Evolutionary conservation across 2,888 invertebrate species (phyloP), one percentile per base, ranked within the genome.

Genomic region (Julus scanicus): DNA sequence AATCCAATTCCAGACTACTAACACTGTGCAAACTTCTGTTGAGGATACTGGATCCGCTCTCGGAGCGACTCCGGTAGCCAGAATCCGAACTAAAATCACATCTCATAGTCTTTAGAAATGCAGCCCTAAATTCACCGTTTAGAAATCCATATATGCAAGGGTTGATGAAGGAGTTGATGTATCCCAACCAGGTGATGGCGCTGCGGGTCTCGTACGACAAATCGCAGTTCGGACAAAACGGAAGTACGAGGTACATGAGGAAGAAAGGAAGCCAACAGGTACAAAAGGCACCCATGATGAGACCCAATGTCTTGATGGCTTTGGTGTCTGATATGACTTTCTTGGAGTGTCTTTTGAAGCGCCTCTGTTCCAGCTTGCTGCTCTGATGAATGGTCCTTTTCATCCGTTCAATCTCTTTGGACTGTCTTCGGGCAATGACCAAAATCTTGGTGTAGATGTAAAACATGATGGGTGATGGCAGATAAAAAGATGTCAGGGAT

Each of bases 121-220:
- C 97, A 90, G 96, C 94, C 91, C 97, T 94, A 91, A 97, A 97
- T 92, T 97, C 97, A 0, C 95, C 95, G 89, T 96, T 97, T 92
- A 97, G 97, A 91, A 97, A 97, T 37, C 97, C 97, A 91, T 97
- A 97, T 91, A 97, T 97, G 91, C 97, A 97, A 0, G 97, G 97
- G 93, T 97, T 97, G 90, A 97, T 96, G 5, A 96, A 96, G 0
- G 96, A 96, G 92, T 97, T 97, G 91, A 96, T 95, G 96, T 97
- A 97, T 92, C 94, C 97, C 80, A 97, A 93, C 97, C 97, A 97
- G 0, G 96, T 97, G 88, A 97, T 92, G 88, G 95, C 94, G 86
- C 95, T 95, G 94, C 96, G 95, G 87, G 96, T 92, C 5, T 94
- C 93, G 0, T 89, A 85, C n/a, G 91, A 90, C 63, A 91, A 89